A percentile compares a stretch with the other conserved stretches of the same genome.
Conservation (phyloP, 1,140 invertebrate species). For the Drosophila lacteicornis region DNA sequence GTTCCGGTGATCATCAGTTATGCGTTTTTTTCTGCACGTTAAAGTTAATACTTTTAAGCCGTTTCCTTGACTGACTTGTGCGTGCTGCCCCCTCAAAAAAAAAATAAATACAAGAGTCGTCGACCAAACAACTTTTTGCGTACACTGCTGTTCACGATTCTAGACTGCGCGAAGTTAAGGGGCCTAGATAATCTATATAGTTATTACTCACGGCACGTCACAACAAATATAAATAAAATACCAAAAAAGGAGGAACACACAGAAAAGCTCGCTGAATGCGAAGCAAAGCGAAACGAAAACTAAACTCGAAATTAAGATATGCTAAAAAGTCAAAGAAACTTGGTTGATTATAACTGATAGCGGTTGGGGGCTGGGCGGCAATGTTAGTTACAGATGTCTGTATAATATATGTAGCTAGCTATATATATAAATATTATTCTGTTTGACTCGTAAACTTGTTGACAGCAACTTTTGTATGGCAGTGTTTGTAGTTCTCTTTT, state of each 20-base stretch:
- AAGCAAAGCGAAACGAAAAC: slow-evolving; percentile 59
- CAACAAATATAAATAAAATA: slow-evolving; percentile 70
- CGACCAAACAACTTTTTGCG: slow-evolving; percentile 16
- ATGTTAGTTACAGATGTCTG: slow-evolving; percentile 8
- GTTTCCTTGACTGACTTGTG: slow-evolving; percentile 62
- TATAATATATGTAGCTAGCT: background rate
- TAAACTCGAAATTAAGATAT: slow-evolving; percentile 77
- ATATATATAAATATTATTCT: slow-evolving; percentile 8
- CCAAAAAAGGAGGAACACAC: slow-evolving; percentile 22
- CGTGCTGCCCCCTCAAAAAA: slow-evolving; percentile 37
- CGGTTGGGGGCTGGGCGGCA: background rate
- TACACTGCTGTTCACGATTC: slow-evolving; percentile 39
- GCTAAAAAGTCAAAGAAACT: slow-evolving; percentile 71
- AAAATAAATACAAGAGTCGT: background rate
- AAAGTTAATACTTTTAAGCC: slow-evolving; percentile 22
- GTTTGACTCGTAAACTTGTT: slow-evolving; percentile 70
- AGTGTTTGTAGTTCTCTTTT: slow-evolving; percentile 35
- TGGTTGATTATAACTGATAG: slow-evolving; percentile 41
- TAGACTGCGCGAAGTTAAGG: slow-evolving; percentile 13
- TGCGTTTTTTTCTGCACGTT: slow-evolving; percentile 30
- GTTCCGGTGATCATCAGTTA: slow-evolving; percentile 12
- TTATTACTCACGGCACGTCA: slow-evolving; percentile 81
- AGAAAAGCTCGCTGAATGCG: slow-evolving; percentile 25
- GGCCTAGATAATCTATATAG: slow-evolving; percentile 62
- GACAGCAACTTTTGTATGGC: slow-evolving; percentile 64